A percentile compares a stretch with the other conserved stretches of the same genome.
These are phyloP conservation scores for Cervus canadensis DNA, from an alignment of 2,113 vertebrate genomes.

Conservation along the genomic window DNA sequence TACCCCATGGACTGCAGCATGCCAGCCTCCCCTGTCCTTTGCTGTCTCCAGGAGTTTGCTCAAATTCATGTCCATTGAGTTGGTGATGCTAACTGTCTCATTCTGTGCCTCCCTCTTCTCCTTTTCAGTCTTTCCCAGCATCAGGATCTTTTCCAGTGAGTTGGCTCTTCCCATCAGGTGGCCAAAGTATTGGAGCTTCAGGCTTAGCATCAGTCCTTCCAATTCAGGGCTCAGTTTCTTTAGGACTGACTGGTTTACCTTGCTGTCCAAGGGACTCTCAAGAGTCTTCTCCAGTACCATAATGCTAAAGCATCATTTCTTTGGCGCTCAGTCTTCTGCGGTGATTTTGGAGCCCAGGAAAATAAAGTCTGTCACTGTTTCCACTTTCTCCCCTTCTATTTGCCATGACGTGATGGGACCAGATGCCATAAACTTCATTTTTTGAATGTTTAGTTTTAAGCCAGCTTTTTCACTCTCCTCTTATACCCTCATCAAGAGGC, in stretches of 20 bases:
- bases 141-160: neutral
- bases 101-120: neutral
- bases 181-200: neutral
- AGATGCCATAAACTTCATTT: neutral
- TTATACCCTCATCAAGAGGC: neutral
- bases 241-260: neutral
- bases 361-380: neutral
- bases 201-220: neutral
- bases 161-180: neutral
- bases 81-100: neutral
- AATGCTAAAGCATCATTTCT: neutral
- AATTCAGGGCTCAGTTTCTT: neutral
- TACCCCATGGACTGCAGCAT: neutral
- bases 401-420: neutral
- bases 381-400: neutral
- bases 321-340: neutral
- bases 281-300: neutral
- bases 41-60: neutral
- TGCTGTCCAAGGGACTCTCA: neutral
- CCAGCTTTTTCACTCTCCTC: neutral
- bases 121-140: neutral
- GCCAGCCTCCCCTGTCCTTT: neutral
- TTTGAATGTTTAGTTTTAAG: neutral
- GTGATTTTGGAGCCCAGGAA: neutral
- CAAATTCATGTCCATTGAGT: neutral